Evolutionary conservation across 2,888 invertebrate genomes (phyloP).

Genomic region (Cosmopolites sordidus): DNA sequence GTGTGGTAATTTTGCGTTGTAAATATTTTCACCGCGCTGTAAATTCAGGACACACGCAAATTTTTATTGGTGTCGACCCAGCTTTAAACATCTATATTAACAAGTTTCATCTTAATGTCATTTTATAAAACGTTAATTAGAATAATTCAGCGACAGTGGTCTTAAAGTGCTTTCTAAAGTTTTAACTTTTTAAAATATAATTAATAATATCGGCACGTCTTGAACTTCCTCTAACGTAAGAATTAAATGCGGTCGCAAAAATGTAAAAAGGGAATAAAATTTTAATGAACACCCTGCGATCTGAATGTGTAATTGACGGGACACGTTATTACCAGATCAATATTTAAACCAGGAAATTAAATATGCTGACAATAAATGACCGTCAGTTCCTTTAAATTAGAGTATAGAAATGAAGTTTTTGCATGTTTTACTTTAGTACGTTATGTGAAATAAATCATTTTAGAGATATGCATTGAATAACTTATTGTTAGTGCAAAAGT

Average conservation of each 20-base stretch:
- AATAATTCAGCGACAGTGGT: neutral
- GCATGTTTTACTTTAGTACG: no score
- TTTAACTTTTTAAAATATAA: conserved; percentile 15
- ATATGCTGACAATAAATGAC: neutral
- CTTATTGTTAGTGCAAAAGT: no score
- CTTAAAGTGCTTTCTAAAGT: conserved; percentile 8
- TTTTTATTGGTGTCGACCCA: no score
- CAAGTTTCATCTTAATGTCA: neutral
- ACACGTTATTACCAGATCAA: neutral
- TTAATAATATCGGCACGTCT: conserved; percentile 24
- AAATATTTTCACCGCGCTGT: no score
- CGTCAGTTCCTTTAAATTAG: no score
- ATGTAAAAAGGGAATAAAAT: conserved; percentile 24
- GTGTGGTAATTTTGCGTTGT: no score
- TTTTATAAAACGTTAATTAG: no score
- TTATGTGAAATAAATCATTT: no score
- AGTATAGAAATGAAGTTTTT: no score
- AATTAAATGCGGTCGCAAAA: conserved; percentile 22
- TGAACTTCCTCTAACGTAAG: conserved; percentile 15
- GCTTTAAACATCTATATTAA: no score
- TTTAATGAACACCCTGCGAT: conserved; percentile 19
- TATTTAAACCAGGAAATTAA: neutral
- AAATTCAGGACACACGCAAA: no score
- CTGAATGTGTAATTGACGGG: conserved; percentile 17
- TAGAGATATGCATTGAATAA: no score